phyloP scores from a whole-genome alignment of 1,140 invertebrate genomes.

The Drosophila watanabei region DNA sequence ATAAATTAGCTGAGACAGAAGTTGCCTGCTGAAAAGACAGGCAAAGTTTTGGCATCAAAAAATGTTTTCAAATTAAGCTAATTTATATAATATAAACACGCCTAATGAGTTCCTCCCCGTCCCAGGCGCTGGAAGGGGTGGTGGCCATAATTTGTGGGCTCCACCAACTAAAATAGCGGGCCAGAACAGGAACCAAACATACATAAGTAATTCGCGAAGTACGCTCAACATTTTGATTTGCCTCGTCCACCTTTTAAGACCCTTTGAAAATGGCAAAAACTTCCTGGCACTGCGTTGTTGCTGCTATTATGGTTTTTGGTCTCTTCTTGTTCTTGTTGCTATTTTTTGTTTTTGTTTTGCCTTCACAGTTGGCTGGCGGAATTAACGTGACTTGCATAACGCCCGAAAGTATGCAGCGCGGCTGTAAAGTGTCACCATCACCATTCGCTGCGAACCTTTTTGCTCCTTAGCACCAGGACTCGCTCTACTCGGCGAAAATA shows the following conservation, averaged over 20 bases:
- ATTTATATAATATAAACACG: constrained; percentile 83
- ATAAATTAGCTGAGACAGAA: constrained; percentile 76
- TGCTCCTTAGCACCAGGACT: constrained; percentile 45
- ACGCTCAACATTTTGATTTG: constrained; percentile 61
- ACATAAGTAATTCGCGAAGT: constrained; percentile 26
- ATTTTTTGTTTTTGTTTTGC: constrained; percentile 47
- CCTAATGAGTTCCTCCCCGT: constrained; percentile 67
- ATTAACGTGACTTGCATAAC: constrained; percentile 82
- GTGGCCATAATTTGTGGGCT: constrained; percentile 36
- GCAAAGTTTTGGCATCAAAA: constrained; percentile 82
- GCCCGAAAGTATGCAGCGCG: constrained; percentile 76
- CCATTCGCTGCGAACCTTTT: constrained; percentile 58
- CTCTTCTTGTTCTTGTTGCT: constrained; percentile 20
- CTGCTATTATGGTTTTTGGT: constrained; percentile 16
- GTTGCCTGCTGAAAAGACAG: constrained; percentile 47
- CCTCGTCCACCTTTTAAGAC: constrained; percentile 63
- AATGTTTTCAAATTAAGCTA: constrained; percentile 84
- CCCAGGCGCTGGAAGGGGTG: background rate
- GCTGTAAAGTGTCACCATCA: constrained; percentile 77
- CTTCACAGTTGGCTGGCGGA: constrained; percentile 73
- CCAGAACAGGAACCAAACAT: constrained; percentile 21
- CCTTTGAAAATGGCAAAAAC: constrained; percentile 72
- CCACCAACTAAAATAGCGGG: constrained; percentile 12
- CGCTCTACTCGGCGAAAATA: constrained; percentile 37
- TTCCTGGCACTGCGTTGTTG: constrained; percentile 17